Evolutionary conservation across 2,113 vertebrate species (phyloP).

Genomic region (Fulica atra): DNA sequence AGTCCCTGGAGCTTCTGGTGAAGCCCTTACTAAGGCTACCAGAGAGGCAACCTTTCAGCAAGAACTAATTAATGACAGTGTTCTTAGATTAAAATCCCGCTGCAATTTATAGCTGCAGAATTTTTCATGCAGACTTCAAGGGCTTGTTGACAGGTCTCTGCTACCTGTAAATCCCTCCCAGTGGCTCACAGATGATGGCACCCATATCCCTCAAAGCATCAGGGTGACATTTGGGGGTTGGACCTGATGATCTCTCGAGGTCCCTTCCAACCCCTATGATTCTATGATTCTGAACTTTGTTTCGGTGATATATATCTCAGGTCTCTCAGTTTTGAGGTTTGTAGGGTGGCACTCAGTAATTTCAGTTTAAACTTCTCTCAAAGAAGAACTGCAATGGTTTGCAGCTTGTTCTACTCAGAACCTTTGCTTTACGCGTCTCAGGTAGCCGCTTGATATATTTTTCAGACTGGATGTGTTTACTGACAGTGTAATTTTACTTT

Average conservation of each 20-base stretch:
- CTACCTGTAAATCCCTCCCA: not conserved
- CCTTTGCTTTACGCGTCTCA: not conserved
- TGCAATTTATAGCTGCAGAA: not conserved
- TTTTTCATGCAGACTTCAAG: not conserved
- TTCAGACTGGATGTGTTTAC: not conserved
- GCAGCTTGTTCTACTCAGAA: not conserved
- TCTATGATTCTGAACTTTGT: not conserved
- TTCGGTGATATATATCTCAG: not conserved
- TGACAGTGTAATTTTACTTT: not conserved
- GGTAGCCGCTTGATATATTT: not conserved
- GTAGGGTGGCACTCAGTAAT: not conserved
- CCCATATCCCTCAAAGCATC: not conserved
- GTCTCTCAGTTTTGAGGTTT: not conserved
- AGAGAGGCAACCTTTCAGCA: rapidly evolving
- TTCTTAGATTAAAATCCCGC: not conserved
- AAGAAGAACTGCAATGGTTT: not conserved
- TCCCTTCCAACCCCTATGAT: too few species aligned
- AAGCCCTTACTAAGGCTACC: not conserved
- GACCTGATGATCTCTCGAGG: too few species aligned
- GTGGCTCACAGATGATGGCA: not conserved
- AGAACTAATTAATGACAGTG: not conserved
- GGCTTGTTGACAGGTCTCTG: not conserved
- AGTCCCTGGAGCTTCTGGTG: not conserved
- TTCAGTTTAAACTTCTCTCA: not conserved
- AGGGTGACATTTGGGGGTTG: not conserved